A percentile compares a stretch with the other conserved stretches of the same genome.
phyloP scores from a whole-genome alignment of 2,113 vertebrate genomes.

The Chamaetylas fuelleborni region DNA sequence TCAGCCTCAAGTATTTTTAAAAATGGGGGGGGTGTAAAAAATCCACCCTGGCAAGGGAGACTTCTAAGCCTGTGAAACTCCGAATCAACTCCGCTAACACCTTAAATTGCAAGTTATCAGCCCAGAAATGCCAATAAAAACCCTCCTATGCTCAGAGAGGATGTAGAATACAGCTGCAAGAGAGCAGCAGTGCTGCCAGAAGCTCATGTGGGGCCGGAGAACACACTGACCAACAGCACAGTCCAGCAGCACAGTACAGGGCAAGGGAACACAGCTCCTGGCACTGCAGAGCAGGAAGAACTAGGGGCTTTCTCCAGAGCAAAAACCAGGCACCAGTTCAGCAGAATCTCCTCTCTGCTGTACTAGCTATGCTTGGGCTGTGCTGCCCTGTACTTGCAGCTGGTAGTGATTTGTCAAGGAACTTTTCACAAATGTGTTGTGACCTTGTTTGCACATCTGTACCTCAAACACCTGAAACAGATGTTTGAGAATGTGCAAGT shows the following conservation, averaged over 20 bases:
- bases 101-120: background rate
- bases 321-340: background rate
- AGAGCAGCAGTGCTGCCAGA: background rate
- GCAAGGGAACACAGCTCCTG: background rate
- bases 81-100: background rate
- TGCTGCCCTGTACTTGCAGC: background rate
- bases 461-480: background rate
- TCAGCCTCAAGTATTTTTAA: background rate
- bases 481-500: background rate
- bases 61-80: background rate
- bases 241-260: fast-evolving
- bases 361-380: background rate
- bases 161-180: background rate
- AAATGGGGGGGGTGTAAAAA: background rate
- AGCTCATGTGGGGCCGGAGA: fast-evolving
- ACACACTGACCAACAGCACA: fast-evolving
- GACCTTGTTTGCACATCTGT: background rate
- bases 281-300: background rate
- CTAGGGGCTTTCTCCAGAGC: background rate
- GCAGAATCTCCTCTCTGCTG: background rate
- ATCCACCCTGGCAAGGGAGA: background rate
- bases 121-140: background rate
- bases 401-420: background rate
- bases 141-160: fast-evolving
- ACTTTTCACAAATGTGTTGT: background rate